Evolutionary conservation across 2,113 vertebrate genomes (phyloP).

Genomic region (Probosciger aterrimus): DNA sequence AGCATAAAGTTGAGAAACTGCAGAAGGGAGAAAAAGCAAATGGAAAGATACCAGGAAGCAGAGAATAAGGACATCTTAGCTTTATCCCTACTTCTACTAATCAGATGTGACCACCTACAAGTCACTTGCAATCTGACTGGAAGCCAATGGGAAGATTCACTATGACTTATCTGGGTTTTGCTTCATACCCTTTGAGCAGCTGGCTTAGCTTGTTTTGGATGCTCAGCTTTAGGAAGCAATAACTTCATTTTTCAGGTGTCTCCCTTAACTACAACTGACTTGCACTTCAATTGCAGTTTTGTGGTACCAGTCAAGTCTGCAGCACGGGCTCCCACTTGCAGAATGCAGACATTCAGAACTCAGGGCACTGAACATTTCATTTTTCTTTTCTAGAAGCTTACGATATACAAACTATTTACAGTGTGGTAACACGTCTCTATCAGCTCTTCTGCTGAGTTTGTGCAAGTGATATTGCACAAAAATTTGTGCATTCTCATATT

Average conservation of each 20-base stretch:
- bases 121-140: background rate
- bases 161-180: background rate
- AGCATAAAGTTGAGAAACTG: background rate
- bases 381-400: background rate
- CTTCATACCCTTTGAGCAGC: background rate
- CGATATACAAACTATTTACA: rapidly evolving
- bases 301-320: background rate
- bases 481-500: rapidly evolving
- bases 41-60: background rate
- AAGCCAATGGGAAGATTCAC: background rate
- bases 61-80: background rate
- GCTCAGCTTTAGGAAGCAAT: background rate
- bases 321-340: background rate
- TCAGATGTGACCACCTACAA: background rate
- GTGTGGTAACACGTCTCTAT: background rate
- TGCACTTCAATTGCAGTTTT: background rate
- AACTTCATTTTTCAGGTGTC: background rate
- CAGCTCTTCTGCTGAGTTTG: background rate
- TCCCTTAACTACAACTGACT: background rate
- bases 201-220: background rate
- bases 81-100: background rate
- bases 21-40: background rate
- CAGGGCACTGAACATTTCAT: rapidly evolving
- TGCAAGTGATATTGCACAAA: background rate
- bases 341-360: background rate